phyloP scores from a whole-genome alignment of 2,113 vertebrate genomes.

The Anas platyrhynchos region DNA sequence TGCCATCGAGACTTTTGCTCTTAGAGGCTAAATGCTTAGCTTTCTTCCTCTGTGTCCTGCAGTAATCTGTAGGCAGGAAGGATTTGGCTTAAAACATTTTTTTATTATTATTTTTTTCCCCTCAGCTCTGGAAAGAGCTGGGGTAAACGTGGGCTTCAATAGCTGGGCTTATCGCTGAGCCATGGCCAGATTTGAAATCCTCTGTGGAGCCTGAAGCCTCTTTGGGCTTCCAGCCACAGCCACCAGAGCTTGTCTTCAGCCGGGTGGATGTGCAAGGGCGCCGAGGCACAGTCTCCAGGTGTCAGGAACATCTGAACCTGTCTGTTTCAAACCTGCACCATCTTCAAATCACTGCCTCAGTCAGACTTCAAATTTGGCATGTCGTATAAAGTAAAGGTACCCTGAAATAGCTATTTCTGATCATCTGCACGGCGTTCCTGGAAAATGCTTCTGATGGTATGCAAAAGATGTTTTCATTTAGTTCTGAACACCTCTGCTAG shows the following conservation, averaged over 20 bases:
- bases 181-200: neutral
- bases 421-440: neutral
- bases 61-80: neutral
- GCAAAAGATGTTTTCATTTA: neutral
- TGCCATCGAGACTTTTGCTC: neutral
- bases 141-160: neutral
- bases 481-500: neutral
- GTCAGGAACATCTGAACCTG: rapidly evolving
- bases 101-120: neutral
- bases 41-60: neutral
- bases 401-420: neutral
- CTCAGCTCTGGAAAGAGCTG: neutral
- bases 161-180: neutral
- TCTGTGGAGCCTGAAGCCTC: neutral
- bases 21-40: neutral
- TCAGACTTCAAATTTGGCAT: rapidly evolving
- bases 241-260: neutral
- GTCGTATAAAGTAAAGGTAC: no score
- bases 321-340: neutral
- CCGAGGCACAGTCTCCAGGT: neutral
- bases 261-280: neutral
- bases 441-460: neutral
- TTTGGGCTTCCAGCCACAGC: neutral
- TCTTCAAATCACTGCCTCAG: neutral
- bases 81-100: neutral